Evolutionary conservation across 2,888 invertebrate species (phyloP).

Genomic region (Dorcus hopei): DNA sequence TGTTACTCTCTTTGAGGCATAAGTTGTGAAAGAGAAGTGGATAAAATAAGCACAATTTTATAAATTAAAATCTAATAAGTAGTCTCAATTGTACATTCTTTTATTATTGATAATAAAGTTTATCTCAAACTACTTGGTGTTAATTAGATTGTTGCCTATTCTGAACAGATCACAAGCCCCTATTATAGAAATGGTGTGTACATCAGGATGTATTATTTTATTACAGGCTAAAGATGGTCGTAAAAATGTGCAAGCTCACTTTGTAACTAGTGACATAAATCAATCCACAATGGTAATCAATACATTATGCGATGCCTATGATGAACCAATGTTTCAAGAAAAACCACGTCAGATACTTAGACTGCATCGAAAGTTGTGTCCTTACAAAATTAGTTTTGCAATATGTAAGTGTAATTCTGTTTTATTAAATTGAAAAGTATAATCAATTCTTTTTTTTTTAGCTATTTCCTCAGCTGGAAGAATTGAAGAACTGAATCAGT

Average conservation of each 20-base stretch:
- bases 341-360: conserved; percentile 50
- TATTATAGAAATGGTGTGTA: no score
- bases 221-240: conserved; percentile 45
- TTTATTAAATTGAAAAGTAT: neutral
- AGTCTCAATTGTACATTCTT: no score
- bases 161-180: neutral
- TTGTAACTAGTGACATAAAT: conserved; percentile 52
- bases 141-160: no score
- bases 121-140: no score
- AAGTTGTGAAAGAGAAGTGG: no score
- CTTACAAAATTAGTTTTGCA: conserved; percentile 71
- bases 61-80: no score
- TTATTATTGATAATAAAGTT: no score
- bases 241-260: conserved; percentile 42
- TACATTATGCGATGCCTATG: conserved; percentile 58
- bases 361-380: conserved; percentile 70
- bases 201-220: conserved; percentile 7
- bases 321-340: conserved; percentile 51
- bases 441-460: neutral
- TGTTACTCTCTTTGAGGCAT: no score
- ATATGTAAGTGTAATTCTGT: conserved; percentile 38
- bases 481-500: conserved; percentile 52
- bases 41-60: no score
- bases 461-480: conserved; percentile 11
- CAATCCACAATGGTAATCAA: conserved; percentile 56